Evolutionary conservation across 2,888 invertebrate species (phyloP).

Genomic region (Neoascia interrupta): DNA sequence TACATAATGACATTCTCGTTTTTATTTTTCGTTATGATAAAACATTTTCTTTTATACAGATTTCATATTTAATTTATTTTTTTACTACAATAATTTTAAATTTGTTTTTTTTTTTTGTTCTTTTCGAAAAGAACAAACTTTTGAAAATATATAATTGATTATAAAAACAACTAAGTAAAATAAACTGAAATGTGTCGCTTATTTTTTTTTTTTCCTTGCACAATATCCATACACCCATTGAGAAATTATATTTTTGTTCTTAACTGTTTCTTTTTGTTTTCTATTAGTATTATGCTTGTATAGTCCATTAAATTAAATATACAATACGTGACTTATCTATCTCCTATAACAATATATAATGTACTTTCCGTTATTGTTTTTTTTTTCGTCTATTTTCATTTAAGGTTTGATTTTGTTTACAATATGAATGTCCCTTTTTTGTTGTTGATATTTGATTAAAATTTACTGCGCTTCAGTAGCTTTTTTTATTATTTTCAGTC

Average conservation of each 20-base stretch:
- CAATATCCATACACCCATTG: conserved; percentile 56
- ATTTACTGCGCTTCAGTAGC: conserved; percentile 49
- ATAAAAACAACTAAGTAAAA: conserved; percentile 45
- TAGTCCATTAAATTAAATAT: conserved; percentile 33
- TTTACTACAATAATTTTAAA: conserved; percentile 24
- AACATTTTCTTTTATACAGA: conserved; percentile 61
- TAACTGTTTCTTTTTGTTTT: not conserved
- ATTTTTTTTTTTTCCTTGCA: conserved; percentile 25
- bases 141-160: conserved; percentile 50
- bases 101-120: conserved; percentile 10
- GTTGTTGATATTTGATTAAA: conserved; percentile 45
- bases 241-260: conserved; percentile 23
- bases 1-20: conserved; percentile 6
- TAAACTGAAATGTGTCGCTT: conserved; percentile 30
- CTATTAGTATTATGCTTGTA: not conserved
- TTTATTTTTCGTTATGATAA: conserved; percentile 61
- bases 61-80: conserved; percentile 43
- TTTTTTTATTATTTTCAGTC: conserved; percentile 55
- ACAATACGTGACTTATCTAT: conserved; percentile 36
- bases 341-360: conserved; percentile 31
- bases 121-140: not conserved
- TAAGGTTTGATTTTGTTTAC: not conserved
- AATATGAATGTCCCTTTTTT: conserved; percentile 24
- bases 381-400: too few species aligned
- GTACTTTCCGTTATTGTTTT: conserved; percentile 12